Conservation (phyloP, 2,888 invertebrate genomes). For the Xestobium rufovillosum region DNA sequence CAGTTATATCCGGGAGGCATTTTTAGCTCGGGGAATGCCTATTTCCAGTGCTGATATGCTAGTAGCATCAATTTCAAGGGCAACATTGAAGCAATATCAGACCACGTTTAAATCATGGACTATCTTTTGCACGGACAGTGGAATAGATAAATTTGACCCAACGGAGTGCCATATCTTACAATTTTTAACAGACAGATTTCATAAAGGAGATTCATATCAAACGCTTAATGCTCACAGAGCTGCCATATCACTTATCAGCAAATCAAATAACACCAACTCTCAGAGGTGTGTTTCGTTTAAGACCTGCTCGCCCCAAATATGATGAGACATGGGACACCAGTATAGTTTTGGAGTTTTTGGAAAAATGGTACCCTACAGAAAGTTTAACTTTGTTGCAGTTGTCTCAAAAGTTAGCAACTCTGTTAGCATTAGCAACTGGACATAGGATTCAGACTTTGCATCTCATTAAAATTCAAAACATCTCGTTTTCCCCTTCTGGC, state of each 20-base stretch:
- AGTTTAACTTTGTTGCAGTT: conserved; percentile 11
- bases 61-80: no score
- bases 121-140: no score
- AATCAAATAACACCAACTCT: conserved; percentile 18
- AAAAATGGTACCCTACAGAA: conserved; percentile 8
- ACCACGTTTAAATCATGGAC: no score
- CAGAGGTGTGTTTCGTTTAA: conserved; percentile 21
- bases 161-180: no score
- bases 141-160: no score
- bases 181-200: no score
- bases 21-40: no score
- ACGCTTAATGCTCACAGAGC: conserved; percentile 22
- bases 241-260: conserved; percentile 21
- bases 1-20: conserved; percentile 26
- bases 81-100: conserved; percentile 25
- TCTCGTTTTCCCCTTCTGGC: conserved; percentile 3
- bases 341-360: conserved; percentile 12
- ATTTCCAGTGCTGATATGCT: no score
- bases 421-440: conserved; percentile 10
- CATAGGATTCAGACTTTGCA: conserved; percentile 15
- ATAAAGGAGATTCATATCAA: no score
- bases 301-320: conserved; percentile 22
- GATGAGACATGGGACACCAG: conserved; percentile 27
- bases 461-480: conserved; percentile 15
- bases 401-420: conserved; percentile 6